These are phyloP conservation scores for Rosalia funebris DNA, from an alignment of 2,888 invertebrate species.

Conservation along the genomic window DNA sequence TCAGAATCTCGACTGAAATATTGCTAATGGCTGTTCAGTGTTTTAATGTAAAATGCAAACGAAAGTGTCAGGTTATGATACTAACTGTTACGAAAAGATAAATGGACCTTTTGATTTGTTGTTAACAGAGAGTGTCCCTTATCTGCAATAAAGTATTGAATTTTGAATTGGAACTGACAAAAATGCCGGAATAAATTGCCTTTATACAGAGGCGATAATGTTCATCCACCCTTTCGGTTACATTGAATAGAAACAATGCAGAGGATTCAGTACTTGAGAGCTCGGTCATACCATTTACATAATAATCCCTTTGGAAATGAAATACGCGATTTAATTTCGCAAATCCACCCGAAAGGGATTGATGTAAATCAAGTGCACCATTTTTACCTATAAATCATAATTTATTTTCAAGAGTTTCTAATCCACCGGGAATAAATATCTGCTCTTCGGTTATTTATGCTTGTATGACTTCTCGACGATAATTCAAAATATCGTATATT, in stretches of 20 bases:
- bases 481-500: conserved; percentile 23
- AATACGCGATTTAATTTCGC: conserved; percentile 24
- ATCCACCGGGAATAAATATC: conserved; percentile 19
- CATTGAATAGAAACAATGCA: conserved; percentile 26
- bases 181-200: conserved; percentile 4
- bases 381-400: conserved; percentile 24
- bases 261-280: conserved; percentile 20
- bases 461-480: neutral
- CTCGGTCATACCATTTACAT: conserved; percentile 25
- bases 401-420: conserved; percentile 15
- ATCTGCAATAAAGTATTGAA: neutral
- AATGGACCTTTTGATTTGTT: neutral
- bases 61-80: no score
- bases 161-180: conserved; percentile 15
- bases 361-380: conserved; percentile 21
- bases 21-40: no score
- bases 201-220: conserved; percentile 13
- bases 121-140: neutral
- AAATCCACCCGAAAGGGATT: conserved; percentile 18
- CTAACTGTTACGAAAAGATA: no score
- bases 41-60: no score
- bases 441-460: conserved; percentile 24
- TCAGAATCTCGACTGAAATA: no score
- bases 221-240: conserved; percentile 20
- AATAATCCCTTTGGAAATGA: conserved; percentile 29